A percentile compares a stretch with the other conserved stretches of the same genome.
phyloP scores from a whole-genome alignment of 2,797 vertebrate species.

The Urophycis tenuis region DNA sequence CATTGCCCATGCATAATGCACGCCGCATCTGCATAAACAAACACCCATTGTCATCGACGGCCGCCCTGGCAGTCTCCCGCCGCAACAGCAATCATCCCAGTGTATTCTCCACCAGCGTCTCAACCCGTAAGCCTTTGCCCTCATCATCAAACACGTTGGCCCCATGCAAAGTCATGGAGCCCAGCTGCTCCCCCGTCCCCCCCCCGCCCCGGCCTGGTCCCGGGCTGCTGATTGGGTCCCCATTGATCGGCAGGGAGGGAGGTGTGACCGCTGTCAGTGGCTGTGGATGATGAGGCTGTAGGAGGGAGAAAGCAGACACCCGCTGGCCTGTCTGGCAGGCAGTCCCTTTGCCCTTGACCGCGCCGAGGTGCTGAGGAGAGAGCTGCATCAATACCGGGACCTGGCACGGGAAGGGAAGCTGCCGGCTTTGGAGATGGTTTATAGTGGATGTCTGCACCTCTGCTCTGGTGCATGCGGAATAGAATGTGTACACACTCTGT shows the following conservation, averaged over 20 bases:
- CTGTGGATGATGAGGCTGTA: conserved; percentile 25
- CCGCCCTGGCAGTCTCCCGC: conserved; percentile 18
- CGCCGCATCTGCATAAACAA: neutral
- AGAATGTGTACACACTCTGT: neutral
- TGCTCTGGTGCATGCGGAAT: neutral
- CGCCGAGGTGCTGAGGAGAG: conserved; percentile 26
- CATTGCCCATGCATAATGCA: neutral
- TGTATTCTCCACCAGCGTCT: neutral
- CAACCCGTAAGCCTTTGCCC: neutral
- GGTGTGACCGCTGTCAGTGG: conserved; percentile 27
- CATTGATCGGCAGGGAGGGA: conserved; percentile 42
- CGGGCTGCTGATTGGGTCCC: conserved; percentile 40
- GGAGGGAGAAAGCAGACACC: conserved; percentile 21
- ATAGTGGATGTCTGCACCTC: neutral
- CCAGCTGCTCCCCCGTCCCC: neutral
- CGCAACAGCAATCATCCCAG: neutral
- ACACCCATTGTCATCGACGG: conserved; percentile 19
- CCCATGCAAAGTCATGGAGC: neutral
- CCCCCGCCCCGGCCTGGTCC: neutral
- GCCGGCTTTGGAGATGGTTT: neutral
- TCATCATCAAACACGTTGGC: neutral
- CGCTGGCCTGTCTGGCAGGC: conserved; percentile 29
- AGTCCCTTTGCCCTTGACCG: conserved; percentile 48
- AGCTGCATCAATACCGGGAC: conserved; percentile 31
- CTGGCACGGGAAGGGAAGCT: neutral